Percentiles rank a stretch among this genome's conserved stretches.
Evolutionary conservation across 2,113 vertebrate genomes (phyloP).

Genomic region (Solenodon paradoxus): DNA sequence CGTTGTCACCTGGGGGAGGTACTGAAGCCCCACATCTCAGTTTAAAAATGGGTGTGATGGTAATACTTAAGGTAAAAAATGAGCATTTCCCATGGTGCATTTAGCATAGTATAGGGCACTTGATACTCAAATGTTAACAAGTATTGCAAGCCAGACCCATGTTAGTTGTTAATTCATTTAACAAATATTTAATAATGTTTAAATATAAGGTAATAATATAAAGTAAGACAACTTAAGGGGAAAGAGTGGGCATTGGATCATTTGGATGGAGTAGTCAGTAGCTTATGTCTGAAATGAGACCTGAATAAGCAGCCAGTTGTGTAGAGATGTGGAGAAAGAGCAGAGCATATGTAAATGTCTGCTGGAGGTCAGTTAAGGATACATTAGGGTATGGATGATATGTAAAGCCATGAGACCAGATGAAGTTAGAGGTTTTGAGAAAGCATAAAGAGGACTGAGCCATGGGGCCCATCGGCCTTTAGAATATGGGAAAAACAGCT

Average conservation of each 20-base stretch:
- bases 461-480: neutral
- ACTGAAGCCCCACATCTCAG: neutral
- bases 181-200: too few species aligned
- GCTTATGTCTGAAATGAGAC: neutral
- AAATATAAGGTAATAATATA: neutral
- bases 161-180: neutral
- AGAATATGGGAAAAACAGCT: neutral
- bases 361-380: neutral
- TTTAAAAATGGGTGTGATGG: neutral
- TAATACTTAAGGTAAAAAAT: neutral
- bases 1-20: neutral
- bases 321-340: neutral
- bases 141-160: neutral
- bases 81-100: neutral
- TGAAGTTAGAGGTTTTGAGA: neutral
- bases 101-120: neutral
- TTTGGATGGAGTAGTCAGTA: neutral
- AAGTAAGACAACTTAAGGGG: neutral
- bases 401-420: too few species aligned
- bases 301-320: neutral
- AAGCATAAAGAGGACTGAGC: neutral
- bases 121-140: neutral
- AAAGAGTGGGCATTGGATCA: neutral
- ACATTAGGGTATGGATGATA: neutral
- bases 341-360: neutral